A percentile compares a stretch with the other conserved stretches of the same genome.
phyloP scores from a whole-genome alignment of 2,113 vertebrate species.

The Phylloscopus trochilus region DNA sequence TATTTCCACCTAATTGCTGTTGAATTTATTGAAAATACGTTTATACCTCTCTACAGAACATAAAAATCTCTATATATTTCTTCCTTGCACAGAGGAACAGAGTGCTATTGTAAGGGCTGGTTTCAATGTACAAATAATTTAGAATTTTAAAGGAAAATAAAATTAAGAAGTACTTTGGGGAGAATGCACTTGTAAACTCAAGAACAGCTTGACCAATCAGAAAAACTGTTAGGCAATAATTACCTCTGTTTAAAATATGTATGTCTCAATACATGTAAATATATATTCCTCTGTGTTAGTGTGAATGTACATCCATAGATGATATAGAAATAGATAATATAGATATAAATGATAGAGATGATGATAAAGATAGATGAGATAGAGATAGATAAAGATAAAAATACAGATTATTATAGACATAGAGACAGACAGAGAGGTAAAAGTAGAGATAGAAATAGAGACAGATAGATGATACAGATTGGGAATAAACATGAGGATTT shows the following conservation, averaged over 20 bases:
- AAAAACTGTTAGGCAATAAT: neutral
- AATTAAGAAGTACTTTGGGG: neutral
- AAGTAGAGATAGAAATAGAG: neutral
- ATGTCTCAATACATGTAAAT: neutral
- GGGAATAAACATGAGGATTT: neutral
- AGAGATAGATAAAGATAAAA: neutral
- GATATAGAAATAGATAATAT: neutral
- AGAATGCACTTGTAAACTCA: accelerated
- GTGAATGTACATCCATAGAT: too few species aligned
- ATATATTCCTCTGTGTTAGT: neutral
- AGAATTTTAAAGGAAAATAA: neutral
- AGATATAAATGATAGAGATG: neutral
- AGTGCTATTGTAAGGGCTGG: neutral
- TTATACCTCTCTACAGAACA: neutral
- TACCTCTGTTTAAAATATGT: neutral
- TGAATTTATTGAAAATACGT: neutral
- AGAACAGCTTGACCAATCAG: neutral
- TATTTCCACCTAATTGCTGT: neutral
- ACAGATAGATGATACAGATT: too few species aligned
- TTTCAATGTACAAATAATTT: neutral
- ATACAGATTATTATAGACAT: neutral
- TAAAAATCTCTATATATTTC: neutral
- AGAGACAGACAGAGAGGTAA: neutral
- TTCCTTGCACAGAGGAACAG: neutral
- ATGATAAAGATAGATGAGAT: neutral